Percentiles rank a stretch among this genome's conserved stretches.
Conservation (phyloP, 2,113 vertebrate genomes). For the Corvus hawaiiensis region DNA sequence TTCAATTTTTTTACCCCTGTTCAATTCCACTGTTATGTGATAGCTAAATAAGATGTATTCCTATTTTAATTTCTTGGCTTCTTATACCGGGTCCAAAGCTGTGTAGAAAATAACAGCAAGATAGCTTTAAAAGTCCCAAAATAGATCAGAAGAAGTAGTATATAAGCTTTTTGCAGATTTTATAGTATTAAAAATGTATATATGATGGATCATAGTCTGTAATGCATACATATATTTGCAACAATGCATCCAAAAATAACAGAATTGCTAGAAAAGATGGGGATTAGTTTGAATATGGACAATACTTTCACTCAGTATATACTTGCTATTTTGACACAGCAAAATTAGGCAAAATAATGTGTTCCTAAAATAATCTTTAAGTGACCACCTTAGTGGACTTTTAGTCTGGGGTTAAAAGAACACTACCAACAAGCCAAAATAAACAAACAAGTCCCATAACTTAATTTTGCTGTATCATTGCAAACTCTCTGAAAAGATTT, state of each 20-base stretch:
- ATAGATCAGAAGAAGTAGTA: neutral
- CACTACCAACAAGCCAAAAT: neutral
- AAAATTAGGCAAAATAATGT: neutral
- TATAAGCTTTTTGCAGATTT: neutral
- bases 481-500: neutral
- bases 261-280: neutral
- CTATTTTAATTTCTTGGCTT: neutral
- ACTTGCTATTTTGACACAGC: neutral
- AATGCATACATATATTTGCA: neutral
- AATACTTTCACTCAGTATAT: neutral
- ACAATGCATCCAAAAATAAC: neutral
- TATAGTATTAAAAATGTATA: neutral
- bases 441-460: neutral
- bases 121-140: neutral
- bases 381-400: accelerated
- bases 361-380: neutral
- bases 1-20: accelerated
- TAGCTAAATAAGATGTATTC: neutral
- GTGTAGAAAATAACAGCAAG: neutral
- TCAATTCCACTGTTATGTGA: neutral
- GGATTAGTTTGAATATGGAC: neutral
- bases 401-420: neutral
- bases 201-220: neutral
- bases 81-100: neutral
- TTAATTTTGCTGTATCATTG: neutral